These are phyloP conservation scores for Podarcis muralis DNA, from an alignment of 2,113 vertebrate genomes.

Conservation along the genomic window DNA sequence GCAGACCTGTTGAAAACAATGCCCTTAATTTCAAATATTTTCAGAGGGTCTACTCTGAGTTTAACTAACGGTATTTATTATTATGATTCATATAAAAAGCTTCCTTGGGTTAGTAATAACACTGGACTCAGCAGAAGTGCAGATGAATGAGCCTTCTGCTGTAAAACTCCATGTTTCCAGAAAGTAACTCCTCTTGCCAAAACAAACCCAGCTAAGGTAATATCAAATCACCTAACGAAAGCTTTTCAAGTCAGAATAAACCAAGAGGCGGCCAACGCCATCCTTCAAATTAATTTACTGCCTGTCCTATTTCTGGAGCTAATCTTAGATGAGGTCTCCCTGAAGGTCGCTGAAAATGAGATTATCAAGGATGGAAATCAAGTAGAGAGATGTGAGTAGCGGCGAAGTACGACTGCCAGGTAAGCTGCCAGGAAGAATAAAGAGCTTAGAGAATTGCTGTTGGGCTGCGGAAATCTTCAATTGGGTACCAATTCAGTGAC, in stretches of 20 bases:
- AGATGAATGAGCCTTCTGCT: neutral
- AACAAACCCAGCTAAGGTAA: fast-evolving
- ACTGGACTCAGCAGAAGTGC: neutral
- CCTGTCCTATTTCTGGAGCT: neutral
- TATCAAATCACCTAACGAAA: neutral
- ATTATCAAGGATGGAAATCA: conserved; percentile 25
- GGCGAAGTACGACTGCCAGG: neutral
- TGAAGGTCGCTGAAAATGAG: neutral
- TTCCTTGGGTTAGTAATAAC: neutral
- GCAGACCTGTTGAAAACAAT: too few relatives aligned
- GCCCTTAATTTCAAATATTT: too few relatives aligned
- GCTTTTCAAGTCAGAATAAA: fast-evolving
- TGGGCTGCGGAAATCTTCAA: neutral
- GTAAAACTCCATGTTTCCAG: neutral
- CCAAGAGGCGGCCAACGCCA: neutral
- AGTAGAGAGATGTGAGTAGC: neutral
- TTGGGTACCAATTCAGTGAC: neutral
- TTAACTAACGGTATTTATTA: too few relatives aligned
- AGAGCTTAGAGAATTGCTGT: neutral
- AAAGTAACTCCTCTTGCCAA: neutral
- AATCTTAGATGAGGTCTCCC: conserved; percentile 18
- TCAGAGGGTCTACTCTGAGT: too few relatives aligned
- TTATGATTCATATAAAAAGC: too few relatives aligned
- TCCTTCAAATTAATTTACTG: neutral
- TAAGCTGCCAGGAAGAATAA: neutral